Conservation (phyloP, 2,113 vertebrate species). For the Grammomys dolichurus region DNA sequence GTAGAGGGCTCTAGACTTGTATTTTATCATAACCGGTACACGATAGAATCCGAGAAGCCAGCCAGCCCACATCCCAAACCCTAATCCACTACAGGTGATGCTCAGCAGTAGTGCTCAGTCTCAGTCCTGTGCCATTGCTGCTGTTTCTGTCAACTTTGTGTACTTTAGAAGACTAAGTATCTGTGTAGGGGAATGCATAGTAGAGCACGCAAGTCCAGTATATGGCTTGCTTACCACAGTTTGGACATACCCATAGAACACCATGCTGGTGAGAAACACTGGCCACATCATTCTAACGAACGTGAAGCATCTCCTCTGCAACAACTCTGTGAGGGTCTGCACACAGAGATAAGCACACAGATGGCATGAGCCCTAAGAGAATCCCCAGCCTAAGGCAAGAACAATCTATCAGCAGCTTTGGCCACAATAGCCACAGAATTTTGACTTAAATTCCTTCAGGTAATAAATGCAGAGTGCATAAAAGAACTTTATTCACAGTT, state of each 20-base stretch:
- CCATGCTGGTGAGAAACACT: not conserved
- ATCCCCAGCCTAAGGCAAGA: not conserved
- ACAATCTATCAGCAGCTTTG: not conserved
- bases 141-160: not conserved
- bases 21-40: not conserved
- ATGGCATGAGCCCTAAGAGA: not conserved
- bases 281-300: not conserved
- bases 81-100: not conserved
- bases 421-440: not conserved
- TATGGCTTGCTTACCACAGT: not conserved
- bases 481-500: not conserved
- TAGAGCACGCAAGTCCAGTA: not conserved
- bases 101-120: not conserved
- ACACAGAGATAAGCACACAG: not conserved
- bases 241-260: not conserved
- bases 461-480: not conserved
- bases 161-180: not conserved
- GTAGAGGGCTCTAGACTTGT: not conserved
- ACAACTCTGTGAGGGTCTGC: accelerated
- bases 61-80: not conserved
- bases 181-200: not conserved
- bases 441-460: not conserved
- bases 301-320: not conserved
- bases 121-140: not conserved
- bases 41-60: not conserved